Evolutionary conservation across 2,797 vertebrate species (phyloP), one percentile per base, ranked within the genome.

Genomic region (Melanotaenia boesemani): DNA sequence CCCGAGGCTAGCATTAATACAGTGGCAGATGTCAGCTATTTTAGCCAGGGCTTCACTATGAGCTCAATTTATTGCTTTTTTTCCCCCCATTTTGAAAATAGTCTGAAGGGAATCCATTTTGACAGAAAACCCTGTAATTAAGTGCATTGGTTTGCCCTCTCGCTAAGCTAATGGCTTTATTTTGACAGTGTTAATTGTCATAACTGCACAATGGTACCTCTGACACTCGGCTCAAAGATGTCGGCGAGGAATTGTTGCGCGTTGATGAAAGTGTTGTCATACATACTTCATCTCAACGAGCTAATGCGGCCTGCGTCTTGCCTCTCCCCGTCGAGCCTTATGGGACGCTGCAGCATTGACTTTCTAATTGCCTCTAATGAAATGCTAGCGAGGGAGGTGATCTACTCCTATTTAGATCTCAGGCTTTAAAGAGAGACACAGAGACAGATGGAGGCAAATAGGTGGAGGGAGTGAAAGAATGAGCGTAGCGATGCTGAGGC

Each of bases 131-230:
- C 89, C 90, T 91, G 88, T 93, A 92, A 95, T 95, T 93, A 93
- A 92, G 90, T 83, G 83, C 82, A 91, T 89, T 89, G 83, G 69
- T 86, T 83, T 91, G 88, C 86, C 91, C 92, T 86, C 91, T 89
- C 54, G 84, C 85, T 79, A 79, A 85, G 86, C 87, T 91, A 93
- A 92, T 92, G 90, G 92, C 89, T 91, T 93, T 94, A 94, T 94
- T 94, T 95, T 94, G 94, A 95, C 93, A 93, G 90, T 93, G 93
- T 91, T 93, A 94, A 95, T 94, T 94, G 94, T 94, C 89, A 86
- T 94, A 94, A 94, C 94, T 92, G 92, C 86, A 91, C 89, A 94
- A 94, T 91, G 91, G 91, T 94, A 92, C 93, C 92, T 94, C 93
- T 81, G 93, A 90, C 90, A 86, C 88, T 81, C 84, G n/a, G 91